Evolutionary conservation across 2,113 vertebrate species (phyloP).

Genomic region (Cacatua alba): DNA sequence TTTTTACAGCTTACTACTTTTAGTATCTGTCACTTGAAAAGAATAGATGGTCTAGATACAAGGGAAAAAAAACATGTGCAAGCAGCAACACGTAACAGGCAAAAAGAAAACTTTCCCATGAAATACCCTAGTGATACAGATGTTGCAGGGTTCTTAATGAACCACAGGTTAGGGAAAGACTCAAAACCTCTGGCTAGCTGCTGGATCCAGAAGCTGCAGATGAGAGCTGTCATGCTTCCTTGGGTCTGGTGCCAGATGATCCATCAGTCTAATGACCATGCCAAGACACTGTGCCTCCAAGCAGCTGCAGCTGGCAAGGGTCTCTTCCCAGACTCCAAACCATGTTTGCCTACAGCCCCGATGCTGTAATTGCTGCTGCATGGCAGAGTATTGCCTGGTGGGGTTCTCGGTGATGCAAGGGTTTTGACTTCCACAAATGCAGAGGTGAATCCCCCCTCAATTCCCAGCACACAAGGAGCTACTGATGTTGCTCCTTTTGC

Average conservation of each 20-base stretch:
- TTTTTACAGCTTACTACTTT: conserved; percentile 68
- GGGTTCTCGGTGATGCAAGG: neutral
- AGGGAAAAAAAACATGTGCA: neutral
- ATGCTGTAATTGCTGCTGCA: neutral
- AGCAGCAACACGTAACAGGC: conserved; percentile 57
- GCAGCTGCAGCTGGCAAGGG: neutral
- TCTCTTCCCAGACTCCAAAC: neutral
- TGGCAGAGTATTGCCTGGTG: fast-evolving
- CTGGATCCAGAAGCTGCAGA: neutral
- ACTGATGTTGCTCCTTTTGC: neutral
- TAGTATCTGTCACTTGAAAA: conserved; percentile 68
- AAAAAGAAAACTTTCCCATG: conserved; percentile 68
- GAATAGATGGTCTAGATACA: conserved; percentile 65
- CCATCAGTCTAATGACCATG: neutral
- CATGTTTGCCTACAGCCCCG: neutral
- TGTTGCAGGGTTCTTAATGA: neutral
- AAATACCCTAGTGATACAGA: conserved; percentile 13
- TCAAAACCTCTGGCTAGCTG: neutral
- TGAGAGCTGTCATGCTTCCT: neutral
- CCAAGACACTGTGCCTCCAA: neutral
- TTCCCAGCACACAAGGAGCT: fast-evolving
- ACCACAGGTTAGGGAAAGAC: neutral
- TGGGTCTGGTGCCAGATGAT: neutral
- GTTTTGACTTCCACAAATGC: neutral
- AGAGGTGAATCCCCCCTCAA: neutral